Conservation (phyloP, 2,888 invertebrate genomes). For the Melipona bicolor region DNA sequence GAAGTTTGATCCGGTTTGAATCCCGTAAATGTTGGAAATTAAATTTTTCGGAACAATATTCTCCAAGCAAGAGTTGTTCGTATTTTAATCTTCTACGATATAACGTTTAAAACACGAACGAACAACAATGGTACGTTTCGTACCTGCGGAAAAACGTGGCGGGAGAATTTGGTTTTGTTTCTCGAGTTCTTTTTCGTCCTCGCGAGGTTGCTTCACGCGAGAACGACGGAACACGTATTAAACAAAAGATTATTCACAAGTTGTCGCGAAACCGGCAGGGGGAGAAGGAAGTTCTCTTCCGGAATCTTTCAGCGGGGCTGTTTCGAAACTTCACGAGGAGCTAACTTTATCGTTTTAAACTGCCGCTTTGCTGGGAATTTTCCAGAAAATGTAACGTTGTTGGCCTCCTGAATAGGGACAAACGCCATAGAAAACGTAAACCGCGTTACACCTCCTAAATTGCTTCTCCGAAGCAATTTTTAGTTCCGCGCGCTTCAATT, state of each 20-base stretch:
- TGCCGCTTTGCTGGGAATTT: neutral
- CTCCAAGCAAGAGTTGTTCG: too few species aligned
- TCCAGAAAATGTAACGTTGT: neutral
- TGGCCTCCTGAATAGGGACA: neutral
- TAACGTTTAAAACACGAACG: neutral
- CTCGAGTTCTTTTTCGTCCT: neutral
- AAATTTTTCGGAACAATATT: too few species aligned
- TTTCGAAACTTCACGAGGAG: conserved; percentile 12
- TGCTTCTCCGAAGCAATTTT: neutral
- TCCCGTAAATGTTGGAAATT: too few species aligned
- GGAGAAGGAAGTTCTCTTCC: neutral
- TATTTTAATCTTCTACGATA: too few species aligned
- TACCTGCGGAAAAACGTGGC: neutral
- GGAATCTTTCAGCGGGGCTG: conserved; percentile 4
- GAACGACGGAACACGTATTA: conserved; percentile 3
- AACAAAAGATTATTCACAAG: conserved; percentile 18
- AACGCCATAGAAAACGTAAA: conserved; percentile 3
- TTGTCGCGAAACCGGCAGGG: neutral
- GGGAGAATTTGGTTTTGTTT: neutral
- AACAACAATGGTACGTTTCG: neutral
- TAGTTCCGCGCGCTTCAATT: neutral
- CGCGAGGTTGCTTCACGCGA: neutral
- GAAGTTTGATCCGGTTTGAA: too few species aligned
- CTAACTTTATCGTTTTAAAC: conserved; percentile 14
- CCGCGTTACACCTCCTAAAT: neutral